phyloP scores from a whole-genome alignment of 1,140 invertebrate genomes.

The Aphis gossypii region DNA sequence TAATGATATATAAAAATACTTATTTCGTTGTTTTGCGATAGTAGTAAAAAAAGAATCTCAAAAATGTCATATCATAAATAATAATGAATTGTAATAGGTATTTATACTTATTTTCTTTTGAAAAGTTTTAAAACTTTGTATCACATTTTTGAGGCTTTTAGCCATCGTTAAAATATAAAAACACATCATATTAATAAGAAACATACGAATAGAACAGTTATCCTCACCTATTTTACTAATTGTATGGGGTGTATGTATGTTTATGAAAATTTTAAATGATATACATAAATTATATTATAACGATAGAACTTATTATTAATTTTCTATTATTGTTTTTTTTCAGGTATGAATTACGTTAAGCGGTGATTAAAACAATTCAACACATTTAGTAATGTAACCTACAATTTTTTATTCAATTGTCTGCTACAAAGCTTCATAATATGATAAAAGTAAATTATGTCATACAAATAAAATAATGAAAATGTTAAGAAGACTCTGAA shows the following conservation, averaged over 20 bases:
- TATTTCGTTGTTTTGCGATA: background rate
- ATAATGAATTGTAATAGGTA: background rate
- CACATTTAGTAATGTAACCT: background rate
- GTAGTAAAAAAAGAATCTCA: background rate
- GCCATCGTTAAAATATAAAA: background rate
- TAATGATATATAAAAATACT: background rate
- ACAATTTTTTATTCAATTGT: background rate
- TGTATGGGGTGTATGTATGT: background rate
- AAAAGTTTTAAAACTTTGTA: background rate
- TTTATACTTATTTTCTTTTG: background rate
- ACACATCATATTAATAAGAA: background rate
- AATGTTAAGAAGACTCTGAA: background rate
- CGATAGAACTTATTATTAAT: background rate
- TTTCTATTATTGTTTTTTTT: background rate
- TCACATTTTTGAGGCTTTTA: background rate
- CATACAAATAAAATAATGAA: background rate
- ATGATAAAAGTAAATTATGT: background rate
- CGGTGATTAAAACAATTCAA: background rate
- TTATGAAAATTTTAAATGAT: no score
- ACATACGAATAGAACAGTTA: background rate
- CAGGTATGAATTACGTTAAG: background rate
- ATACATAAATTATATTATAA: no score
- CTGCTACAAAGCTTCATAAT: background rate
- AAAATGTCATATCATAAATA: background rate
- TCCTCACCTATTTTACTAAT: background rate